Percentiles rank a stretch among this genome's conserved stretches.
Conservation (phyloP, 2,888 invertebrate species). For the Lagria hirta region DNA sequence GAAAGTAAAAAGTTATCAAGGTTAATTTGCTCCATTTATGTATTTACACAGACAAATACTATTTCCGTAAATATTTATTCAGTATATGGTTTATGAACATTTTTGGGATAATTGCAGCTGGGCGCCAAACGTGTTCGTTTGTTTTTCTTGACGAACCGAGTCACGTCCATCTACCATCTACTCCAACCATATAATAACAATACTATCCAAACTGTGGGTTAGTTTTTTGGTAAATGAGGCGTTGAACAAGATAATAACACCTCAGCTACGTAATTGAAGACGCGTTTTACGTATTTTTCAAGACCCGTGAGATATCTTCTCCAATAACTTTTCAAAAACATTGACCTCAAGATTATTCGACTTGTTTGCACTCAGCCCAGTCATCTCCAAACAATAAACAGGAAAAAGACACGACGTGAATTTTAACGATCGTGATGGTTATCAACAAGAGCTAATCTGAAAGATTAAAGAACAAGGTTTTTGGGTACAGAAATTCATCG, state of each 20-base stretch:
- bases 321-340: constrained; percentile 12
- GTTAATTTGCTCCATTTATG: background rate
- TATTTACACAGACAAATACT: background rate
- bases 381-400: constrained; percentile 19
- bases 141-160: constrained; percentile 10
- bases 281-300: constrained; percentile 9
- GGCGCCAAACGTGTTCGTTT: constrained; percentile 11
- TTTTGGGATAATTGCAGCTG: no score
- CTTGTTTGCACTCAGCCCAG: constrained; percentile 11
- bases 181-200: constrained; percentile 20
- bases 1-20: no score
- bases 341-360: constrained; percentile 13
- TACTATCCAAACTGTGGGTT: constrained; percentile 22
- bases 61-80: background rate
- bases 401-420: constrained; percentile 21
- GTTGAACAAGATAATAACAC: constrained; percentile 25
- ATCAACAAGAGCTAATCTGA: no score
- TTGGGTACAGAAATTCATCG: no score
- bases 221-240: constrained; percentile 26
- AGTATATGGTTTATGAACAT: no score
- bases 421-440: constrained; percentile 20
- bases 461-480: no score
- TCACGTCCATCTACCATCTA: constrained; percentile 20
- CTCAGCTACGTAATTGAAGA: constrained; percentile 12
- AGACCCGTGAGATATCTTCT: constrained; percentile 10